Evolutionary conservation across 2,113 vertebrate species (phyloP).

Genomic region (Mellivora capensis): DNA sequence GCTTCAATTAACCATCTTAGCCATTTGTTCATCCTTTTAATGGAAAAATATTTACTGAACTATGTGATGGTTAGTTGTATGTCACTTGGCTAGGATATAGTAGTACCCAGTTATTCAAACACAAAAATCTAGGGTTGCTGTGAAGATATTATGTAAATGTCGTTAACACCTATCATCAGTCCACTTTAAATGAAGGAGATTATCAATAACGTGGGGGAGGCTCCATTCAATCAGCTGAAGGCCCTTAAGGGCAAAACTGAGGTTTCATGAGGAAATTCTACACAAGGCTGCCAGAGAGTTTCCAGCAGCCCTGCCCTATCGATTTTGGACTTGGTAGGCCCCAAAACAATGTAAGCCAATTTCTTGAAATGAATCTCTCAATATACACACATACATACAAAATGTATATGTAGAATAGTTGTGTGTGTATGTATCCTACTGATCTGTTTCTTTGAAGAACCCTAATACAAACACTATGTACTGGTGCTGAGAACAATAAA

Average conservation of each 20-base stretch:
- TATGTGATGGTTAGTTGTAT: neutral
- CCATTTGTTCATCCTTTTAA: neutral
- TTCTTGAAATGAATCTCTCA: neutral
- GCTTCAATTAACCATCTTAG: neutral
- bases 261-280: neutral
- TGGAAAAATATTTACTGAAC: neutral
- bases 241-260: neutral
- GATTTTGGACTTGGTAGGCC: neutral
- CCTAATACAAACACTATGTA: neutral
- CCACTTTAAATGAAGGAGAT: neutral
- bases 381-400: neutral
- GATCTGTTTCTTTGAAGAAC: neutral
- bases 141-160: neutral
- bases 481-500: neutral
- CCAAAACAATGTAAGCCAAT: neutral
- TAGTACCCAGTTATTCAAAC: neutral
- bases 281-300: neutral
- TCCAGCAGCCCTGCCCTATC: neutral
- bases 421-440: neutral
- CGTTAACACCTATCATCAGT: neutral
- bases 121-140: neutral
- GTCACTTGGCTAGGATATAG: neutral
- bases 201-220: neutral
- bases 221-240: neutral
- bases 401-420: neutral